Conservation (phyloP, 2,888 invertebrate genomes). For the Cerceris ruficornis region DNA sequence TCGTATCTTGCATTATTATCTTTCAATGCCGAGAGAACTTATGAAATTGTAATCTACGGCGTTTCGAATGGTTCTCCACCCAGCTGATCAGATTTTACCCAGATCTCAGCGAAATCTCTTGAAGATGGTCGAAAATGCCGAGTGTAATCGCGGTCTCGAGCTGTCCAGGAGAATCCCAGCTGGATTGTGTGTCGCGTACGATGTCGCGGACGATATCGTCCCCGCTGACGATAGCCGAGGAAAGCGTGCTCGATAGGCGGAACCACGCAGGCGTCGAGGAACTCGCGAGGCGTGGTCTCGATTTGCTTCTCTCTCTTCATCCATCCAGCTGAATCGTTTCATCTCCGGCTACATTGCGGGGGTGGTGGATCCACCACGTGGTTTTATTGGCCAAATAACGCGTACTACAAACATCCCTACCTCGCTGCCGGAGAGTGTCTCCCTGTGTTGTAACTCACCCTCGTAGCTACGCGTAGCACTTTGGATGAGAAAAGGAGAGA, state of each 20-base stretch:
- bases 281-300: slow-evolving; percentile 66
- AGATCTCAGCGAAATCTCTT: not conserved
- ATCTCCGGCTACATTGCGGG: slow-evolving; percentile 45
- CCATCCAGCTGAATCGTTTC: slow-evolving; percentile 45
- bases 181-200: slow-evolving; percentile 61
- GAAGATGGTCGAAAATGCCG: slow-evolving; percentile 20
- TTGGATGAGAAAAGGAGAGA: slow-evolving; percentile 51
- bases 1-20: no score
- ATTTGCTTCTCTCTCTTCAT: slow-evolving; percentile 44
- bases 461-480: slow-evolving; percentile 57
- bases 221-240: slow-evolving; percentile 44
- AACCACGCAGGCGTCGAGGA: slow-evolving; percentile 70
- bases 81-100: no score
- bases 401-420: slow-evolving; percentile 78
- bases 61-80: no score
- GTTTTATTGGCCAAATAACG: slow-evolving; percentile 81
- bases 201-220: slow-evolving; percentile 51
- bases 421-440: slow-evolving; percentile 44
- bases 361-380: slow-evolving; percentile 75
- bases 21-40: no score
- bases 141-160: slow-evolving; percentile 20
- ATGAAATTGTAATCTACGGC: no score
- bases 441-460: slow-evolving; percentile 59
- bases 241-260: slow-evolving; percentile 73
- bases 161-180: slow-evolving; percentile 47